Evolutionary conservation across 1,140 invertebrate species (phyloP).

Genomic region (Ruditapes philippinarum): DNA sequence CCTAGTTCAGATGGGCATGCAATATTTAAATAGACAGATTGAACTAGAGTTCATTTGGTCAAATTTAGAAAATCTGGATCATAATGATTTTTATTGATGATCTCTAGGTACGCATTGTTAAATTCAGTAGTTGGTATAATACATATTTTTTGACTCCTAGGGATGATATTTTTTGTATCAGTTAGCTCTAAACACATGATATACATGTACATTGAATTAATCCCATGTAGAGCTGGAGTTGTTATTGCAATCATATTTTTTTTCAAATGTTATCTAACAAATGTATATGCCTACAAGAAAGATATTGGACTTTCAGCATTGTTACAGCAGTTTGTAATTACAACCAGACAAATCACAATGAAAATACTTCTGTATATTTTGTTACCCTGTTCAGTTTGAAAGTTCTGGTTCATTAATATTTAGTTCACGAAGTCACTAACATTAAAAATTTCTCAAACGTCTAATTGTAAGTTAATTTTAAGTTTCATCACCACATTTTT

Average conservation of each 20-base stretch:
- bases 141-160: conserved; percentile 32
- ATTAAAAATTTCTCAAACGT: conserved; percentile 42
- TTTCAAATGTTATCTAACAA: conserved; percentile 37
- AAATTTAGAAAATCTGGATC: conserved; percentile 44
- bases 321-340: conserved; percentile 42
- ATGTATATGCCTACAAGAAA: conserved; percentile 43
- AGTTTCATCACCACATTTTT: conserved; percentile 52
- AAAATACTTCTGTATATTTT: conserved; percentile 46
- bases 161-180: conserved; percentile 18
- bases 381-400: conserved; percentile 41
- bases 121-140: conserved; percentile 44
- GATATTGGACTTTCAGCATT: conserved; percentile 37
- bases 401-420: conserved; percentile 50
- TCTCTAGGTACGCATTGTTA: conserved; percentile 43
- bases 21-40: conserved; percentile 41
- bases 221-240: neutral
- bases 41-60: conserved; percentile 41
- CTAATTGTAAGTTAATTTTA: conserved; percentile 10
- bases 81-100: conserved; percentile 34
- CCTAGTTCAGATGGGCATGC: conserved; percentile 37
- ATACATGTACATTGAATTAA: conserved; percentile 13
- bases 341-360: conserved; percentile 49
- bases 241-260: conserved; percentile 25
- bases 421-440: conserved; percentile 45
- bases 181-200: conserved; percentile 17